A percentile compares a stretch with the other conserved stretches of the same genome.
Evolutionary conservation across 2,888 invertebrate genomes (phyloP).

Genomic region (Drosophila histrio): DNA sequence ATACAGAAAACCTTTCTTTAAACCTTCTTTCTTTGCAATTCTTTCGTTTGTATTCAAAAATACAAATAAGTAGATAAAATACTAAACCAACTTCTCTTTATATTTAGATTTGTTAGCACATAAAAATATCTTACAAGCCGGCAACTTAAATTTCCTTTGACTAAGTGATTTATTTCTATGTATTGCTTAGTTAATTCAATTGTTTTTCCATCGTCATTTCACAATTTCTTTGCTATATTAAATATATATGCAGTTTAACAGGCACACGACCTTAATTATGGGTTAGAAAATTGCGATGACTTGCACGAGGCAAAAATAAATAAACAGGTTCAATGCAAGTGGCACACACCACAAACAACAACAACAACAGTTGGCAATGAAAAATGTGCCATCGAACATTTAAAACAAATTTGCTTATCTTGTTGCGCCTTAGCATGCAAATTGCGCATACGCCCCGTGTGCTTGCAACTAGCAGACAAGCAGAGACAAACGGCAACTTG

Average conservation of each 20-base stretch:
- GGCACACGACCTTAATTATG: slow-evolving; percentile 70
- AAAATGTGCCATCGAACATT: slow-evolving; percentile 56
- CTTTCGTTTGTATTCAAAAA: too few relatives aligned
- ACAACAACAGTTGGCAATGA: slow-evolving; percentile 18
- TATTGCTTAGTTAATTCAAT: background rate
- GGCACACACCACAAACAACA: slow-evolving; percentile 34
- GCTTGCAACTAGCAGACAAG: slow-evolving; percentile 8
- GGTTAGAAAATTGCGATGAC: slow-evolving; percentile 35
- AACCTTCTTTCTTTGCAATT: too few relatives aligned
- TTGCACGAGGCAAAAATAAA: slow-evolving; percentile 30
- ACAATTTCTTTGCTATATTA: background rate
- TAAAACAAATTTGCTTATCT: slow-evolving; percentile 64
- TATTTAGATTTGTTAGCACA: too few relatives aligned
- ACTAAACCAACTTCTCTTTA: too few relatives aligned
- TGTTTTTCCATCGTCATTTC: background rate
- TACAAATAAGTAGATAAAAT: too few relatives aligned
- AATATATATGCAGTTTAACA: slow-evolving; percentile 23
- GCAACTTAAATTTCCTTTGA: too few relatives aligned
- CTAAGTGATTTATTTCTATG: background rate
- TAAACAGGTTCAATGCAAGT: slow-evolving; percentile 71
- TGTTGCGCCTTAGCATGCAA: slow-evolving; percentile 57
- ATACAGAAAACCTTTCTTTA: too few relatives aligned
- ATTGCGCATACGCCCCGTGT: slow-evolving; percentile 76
- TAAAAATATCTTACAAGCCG: too few relatives aligned
- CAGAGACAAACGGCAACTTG: slow-evolving; percentile 22